Base-by-base conservation (phyloP, 2,888 invertebrate species). In the Odontomyia ornata region DNA sequence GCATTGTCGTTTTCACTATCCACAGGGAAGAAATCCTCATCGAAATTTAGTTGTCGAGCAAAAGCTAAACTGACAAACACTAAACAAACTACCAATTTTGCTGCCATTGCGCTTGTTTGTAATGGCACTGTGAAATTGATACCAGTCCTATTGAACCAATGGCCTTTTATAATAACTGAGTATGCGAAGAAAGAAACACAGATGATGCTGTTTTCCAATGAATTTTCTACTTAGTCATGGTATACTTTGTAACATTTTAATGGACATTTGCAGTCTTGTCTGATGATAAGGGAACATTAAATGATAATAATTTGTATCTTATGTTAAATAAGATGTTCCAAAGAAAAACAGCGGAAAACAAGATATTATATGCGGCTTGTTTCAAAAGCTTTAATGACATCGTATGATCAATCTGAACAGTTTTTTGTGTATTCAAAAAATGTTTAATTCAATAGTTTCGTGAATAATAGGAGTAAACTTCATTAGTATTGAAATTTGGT, bases 241-340 rank as follows among this genome's bases (percentile, higher is more conserved):
- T 28, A 1, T 47, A 3, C 15, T 5, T 4, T 47, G 23, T 23
- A 9, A n/a, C 25, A 1, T 7, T 23, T 30, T 73, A 73, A 73
- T 73, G 73, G 73, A 60, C 73, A 73, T 60, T 73, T 73, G 73
- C 23, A 57, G 73, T 73, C 57, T 73, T 60, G 30, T 30, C 13
- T 4, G 13, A 56, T 11, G 56, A 72, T 52, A 56, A 72, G 52
- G 21, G 21, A 72, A 72, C 56, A 72, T 56, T 25, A 28, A 72
- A 28, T 65, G 65, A 62, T 62, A 28, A 62, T 28, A 62, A 62
- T 62, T 52, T 36, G 7, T 2, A 60, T 60, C 25, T 60, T 25
- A 60, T 60, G 60, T 60, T 25, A 52, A 52, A 52, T 52, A 15
- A 52, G 5, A 9, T 4, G 52, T 52, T 52, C 4, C 52, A 52